Evolutionary conservation across 2,888 invertebrate species (phyloP).

Genomic region (Macaria liturata): DNA sequence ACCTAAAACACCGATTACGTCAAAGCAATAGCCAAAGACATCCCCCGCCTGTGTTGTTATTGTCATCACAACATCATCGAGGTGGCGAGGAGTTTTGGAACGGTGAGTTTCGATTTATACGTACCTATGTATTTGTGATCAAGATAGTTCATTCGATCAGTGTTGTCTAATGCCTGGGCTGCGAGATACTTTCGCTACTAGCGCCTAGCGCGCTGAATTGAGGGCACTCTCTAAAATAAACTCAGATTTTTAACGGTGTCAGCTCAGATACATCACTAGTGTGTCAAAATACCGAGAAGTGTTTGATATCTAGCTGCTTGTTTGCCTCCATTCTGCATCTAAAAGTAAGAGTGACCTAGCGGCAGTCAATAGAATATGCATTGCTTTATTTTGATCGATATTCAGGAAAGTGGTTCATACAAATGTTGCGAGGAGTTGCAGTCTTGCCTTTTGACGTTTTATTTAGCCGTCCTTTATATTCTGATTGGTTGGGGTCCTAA

Average conservation of each 20-base stretch:
- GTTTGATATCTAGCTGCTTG: neutral
- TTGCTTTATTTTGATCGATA: neutral
- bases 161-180: slow-evolving; percentile 51
- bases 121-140: slow-evolving; percentile 46
- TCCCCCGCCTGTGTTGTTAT: slow-evolving; percentile 37
- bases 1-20: slow-evolving; percentile 57
- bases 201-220: slow-evolving; percentile 60
- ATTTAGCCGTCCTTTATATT: no score
- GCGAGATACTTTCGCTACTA: slow-evolving; percentile 65
- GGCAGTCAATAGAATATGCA: neutral
- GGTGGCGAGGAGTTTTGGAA: slow-evolving; percentile 47
- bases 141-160: slow-evolving; percentile 37
- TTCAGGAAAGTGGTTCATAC: neutral
- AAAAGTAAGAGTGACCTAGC: slow-evolving; percentile 8
- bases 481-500: no score
- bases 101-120: slow-evolving; percentile 58
- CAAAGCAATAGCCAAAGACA: slow-evolving; percentile 44
- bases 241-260: slow-evolving; percentile 60
- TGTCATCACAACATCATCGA: slow-evolving; percentile 29
- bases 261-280: slow-evolving; percentile 34
- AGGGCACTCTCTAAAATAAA: slow-evolving; percentile 72
- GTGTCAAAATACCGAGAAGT: slow-evolving; percentile 5
- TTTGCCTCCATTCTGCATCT: neutral
- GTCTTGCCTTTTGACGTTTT: neutral
- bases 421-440: neutral